Conservation (phyloP, 2,113 vertebrate species). For the Brienomyrus longianalis region DNA sequence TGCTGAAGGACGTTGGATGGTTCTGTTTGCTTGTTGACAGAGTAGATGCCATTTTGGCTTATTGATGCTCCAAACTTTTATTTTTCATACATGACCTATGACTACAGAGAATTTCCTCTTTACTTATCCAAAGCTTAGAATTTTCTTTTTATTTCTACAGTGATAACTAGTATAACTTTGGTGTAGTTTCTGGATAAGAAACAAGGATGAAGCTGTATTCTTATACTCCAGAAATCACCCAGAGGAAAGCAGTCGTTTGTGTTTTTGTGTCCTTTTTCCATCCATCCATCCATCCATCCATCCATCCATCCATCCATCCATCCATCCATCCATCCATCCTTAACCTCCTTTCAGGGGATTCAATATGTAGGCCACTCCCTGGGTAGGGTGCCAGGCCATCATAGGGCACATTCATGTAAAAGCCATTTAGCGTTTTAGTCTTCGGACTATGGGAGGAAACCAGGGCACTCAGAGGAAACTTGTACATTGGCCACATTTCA, state of each 20-base stretch:
- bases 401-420: neutral
- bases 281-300: too few species aligned
- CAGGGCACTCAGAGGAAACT: neutral
- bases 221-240: neutral
- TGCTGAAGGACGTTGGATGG: neutral
- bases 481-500: neutral
- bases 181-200: neutral
- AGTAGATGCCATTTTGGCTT: neutral
- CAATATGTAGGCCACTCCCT: neutral
- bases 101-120: neutral
- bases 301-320: too few species aligned
- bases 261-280: too few species aligned
- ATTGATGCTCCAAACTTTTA: neutral
- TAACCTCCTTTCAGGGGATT: too few species aligned
- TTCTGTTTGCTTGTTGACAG: neutral
- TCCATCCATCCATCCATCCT: neutral
- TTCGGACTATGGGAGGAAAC: neutral
- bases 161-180: neutral
- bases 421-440: neutral
- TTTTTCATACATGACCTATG: neutral
- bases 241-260: too few species aligned
- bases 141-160: neutral
- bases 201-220: neutral
- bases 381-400: neutral
- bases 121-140: too few species aligned